These are phyloP conservation scores for Alcis repandata DNA, from an alignment of 2,888 invertebrate species.

Conservation along the genomic window DNA sequence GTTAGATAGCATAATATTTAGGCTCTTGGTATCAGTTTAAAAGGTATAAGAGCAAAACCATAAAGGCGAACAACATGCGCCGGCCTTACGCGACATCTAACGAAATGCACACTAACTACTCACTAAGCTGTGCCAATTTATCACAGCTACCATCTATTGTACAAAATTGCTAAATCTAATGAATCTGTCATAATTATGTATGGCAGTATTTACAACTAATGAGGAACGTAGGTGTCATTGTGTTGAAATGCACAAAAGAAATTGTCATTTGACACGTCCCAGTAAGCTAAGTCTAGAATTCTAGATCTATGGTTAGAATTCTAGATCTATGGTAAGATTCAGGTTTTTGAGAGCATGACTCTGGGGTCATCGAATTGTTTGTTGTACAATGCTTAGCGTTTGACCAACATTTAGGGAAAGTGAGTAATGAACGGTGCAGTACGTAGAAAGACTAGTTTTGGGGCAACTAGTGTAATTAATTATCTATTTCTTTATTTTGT, in stretches of 20 bases:
- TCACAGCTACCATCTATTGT: not conserved
- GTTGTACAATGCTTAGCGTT: conserved; percentile 25
- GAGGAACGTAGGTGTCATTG: conserved; percentile 2
- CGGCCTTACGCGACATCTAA: too few relatives aligned
- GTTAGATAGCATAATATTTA: too few relatives aligned
- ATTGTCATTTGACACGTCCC: conserved; percentile 28
- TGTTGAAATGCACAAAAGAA: conserved; percentile 27
- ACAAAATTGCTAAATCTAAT: not conserved
- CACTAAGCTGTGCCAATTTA: too few relatives aligned
- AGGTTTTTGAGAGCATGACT: conserved; percentile 13
- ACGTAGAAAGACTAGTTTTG: not conserved
- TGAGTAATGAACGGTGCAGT: conserved; percentile 2
- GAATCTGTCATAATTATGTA: conserved; percentile 19
- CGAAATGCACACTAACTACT: too few relatives aligned
- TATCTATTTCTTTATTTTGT: not conserved
- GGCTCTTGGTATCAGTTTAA: too few relatives aligned
- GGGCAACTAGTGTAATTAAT: not conserved
- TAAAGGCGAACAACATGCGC: too few relatives aligned
- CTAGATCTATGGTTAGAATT: conserved; percentile 10
- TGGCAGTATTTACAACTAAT: conserved; percentile 12
- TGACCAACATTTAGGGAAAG: conserved; percentile 20
- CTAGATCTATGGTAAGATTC: conserved; percentile 7
- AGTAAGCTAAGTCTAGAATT: conserved; percentile 26
- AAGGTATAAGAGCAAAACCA: too few relatives aligned
- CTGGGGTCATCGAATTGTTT: conserved; percentile 11